phyloP scores from a whole-genome alignment of 2,797 vertebrate species.

The Tenualosa thibaudeaui region DNA sequence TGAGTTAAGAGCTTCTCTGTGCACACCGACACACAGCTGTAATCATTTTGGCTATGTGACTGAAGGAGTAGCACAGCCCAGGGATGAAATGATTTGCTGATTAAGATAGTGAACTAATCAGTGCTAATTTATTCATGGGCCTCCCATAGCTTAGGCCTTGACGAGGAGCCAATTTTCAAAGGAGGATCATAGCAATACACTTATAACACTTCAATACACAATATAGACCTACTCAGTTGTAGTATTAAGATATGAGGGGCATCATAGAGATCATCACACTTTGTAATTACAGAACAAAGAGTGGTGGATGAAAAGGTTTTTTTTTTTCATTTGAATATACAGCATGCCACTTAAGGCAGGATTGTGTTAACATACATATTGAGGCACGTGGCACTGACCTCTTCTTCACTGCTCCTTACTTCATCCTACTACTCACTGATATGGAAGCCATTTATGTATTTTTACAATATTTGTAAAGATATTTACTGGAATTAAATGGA shows the following conservation, averaged over 20 bases:
- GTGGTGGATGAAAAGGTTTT: not conserved
- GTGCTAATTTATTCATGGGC: conserved; percentile 33
- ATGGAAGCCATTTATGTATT: too few relatives aligned
- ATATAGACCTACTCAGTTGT: not conserved
- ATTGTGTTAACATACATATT: not conserved
- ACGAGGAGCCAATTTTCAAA: not conserved
- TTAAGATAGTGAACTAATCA: conserved; percentile 38
- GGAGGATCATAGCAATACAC: not conserved
- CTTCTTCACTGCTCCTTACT: not conserved
- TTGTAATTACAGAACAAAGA: not conserved
- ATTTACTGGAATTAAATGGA: not conserved
- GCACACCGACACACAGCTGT: conserved; percentile 35
- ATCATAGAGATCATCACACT: not conserved
- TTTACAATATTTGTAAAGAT: not conserved
- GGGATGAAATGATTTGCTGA: conserved; percentile 44
- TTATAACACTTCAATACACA: not conserved
- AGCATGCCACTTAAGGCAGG: not conserved
- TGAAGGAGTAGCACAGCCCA: conserved; percentile 25
- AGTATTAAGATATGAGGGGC: not conserved
- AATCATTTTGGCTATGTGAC: conserved; percentile 38
- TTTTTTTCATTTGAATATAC: too few relatives aligned
- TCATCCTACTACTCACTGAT: too few relatives aligned
- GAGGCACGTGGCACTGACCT: too few relatives aligned
- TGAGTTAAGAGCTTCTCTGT: conserved; percentile 32
- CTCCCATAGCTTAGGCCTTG: conserved; percentile 14